These are phyloP conservation scores for Nephrotoma guestfalica DNA, from an alignment of 2,888 invertebrate genomes.

Conservation along the genomic window DNA sequence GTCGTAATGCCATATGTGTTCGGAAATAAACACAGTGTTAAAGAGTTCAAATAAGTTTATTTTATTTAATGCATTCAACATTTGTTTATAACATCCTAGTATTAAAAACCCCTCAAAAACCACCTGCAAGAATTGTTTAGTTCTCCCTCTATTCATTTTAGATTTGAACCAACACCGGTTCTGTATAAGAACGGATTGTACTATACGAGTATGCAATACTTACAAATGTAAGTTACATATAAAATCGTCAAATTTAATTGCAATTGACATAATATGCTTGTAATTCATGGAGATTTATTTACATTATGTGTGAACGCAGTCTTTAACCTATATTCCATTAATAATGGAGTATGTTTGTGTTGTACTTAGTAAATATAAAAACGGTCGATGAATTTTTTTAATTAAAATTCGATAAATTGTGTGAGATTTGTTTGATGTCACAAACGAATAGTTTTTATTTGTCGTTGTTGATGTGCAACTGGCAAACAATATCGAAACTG, in stretches of 20 bases:
- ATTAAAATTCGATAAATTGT: background rate
- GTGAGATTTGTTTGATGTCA: background rate
- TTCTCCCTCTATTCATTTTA: background rate
- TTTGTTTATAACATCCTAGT: background rate
- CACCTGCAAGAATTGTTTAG: background rate
- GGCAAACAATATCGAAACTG: no score
- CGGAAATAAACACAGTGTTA: background rate
- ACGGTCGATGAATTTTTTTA: background rate
- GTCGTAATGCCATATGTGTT: background rate
- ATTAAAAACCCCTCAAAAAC: background rate
- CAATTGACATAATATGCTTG: background rate
- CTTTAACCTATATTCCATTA: background rate
- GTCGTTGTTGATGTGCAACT: background rate
- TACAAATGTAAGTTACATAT: background rate
- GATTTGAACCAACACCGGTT: no score
- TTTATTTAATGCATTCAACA: background rate
- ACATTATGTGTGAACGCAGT: background rate
- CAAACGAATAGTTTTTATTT: background rate
- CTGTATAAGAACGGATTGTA: background rate
- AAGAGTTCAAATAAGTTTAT: background rate
- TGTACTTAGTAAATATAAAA: background rate
- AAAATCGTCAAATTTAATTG: background rate
- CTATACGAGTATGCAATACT: background rate
- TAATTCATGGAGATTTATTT: background rate
- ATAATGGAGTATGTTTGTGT: background rate